Conservation (phyloP, 2,888 invertebrate genomes). For the Trilocha varians region DNA sequence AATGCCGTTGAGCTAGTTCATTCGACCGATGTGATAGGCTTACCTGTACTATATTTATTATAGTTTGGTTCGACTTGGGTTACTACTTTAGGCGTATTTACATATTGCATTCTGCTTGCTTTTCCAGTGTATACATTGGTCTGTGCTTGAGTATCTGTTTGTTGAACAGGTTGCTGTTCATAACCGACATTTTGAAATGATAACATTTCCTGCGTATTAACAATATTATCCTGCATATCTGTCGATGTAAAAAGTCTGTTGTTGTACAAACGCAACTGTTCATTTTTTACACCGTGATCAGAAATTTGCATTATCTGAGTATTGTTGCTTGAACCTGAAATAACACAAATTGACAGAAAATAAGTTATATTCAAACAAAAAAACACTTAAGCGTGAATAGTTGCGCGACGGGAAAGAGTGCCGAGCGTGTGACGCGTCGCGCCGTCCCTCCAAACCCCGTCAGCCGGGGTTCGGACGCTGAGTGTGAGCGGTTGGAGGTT, state of each 20-base stretch:
- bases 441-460: no score
- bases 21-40: constrained; percentile 8
- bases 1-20: neutral
- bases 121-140: constrained; percentile 37
- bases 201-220: constrained; percentile 44
- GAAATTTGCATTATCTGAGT: constrained; percentile 56
- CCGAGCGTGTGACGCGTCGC: no score
- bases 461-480: no score
- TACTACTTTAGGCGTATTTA: constrained; percentile 42
- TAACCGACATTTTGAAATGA: constrained; percentile 40
- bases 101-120: constrained; percentile 39
- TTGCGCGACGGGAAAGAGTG: no score
- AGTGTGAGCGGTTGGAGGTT: no score
- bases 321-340: constrained; percentile 53
- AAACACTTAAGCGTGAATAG: no score
- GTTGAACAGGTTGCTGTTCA: constrained; percentile 26
- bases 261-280: constrained; percentile 56
- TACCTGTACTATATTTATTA: constrained; percentile 52
- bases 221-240: constrained; percentile 51
- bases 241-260: constrained; percentile 46
- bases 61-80: constrained; percentile 43
- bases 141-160: constrained; percentile 17
- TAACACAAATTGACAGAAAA: no score
- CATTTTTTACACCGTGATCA: constrained; percentile 50
- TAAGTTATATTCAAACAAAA: no score